A percentile compares a stretch with the other conserved stretches of the same genome.
These are phyloP conservation scores for Gryon sp. DNA, from an alignment of 1,140 invertebrate species.

Conservation along the genomic window DNA sequence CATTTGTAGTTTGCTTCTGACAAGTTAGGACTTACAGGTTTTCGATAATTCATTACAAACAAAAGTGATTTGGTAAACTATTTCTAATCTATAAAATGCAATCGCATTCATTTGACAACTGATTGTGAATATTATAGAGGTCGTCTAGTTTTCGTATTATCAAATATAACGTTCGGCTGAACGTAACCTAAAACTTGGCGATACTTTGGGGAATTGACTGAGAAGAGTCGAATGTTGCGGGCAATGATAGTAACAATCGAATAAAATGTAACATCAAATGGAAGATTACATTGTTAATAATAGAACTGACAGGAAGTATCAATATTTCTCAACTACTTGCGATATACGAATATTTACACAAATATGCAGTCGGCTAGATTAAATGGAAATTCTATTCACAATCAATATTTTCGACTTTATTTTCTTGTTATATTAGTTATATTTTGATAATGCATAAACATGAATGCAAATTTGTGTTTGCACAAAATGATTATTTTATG, in stretches of 20 bases:
- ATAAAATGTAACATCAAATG: conserved; percentile 11
- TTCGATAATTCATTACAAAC: no score
- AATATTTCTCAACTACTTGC: not conserved
- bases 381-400: conserved; percentile 1
- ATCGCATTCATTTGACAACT: no score
- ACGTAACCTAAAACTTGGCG: conserved; percentile 1
- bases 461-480: conserved; percentile 1
- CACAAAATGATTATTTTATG: conserved; percentile 6
- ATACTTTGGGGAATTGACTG: not conserved
- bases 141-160: no score
- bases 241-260: conserved; percentile 17
- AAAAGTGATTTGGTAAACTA: no score
- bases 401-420: no score
- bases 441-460: conserved; percentile 3
- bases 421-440: not conserved
- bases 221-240: not conserved
- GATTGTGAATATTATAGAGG: no score
- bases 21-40: no score
- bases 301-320: not conserved
- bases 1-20: no score
- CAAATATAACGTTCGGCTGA: not conserved
- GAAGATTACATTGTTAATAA: conserved; percentile 6
- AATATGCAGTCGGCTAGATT: not conserved
- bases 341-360: not conserved
- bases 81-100: no score